Base-by-base conservation (phyloP, 2,888 invertebrate species). In the Drosophila suboccidentalis region DNA sequence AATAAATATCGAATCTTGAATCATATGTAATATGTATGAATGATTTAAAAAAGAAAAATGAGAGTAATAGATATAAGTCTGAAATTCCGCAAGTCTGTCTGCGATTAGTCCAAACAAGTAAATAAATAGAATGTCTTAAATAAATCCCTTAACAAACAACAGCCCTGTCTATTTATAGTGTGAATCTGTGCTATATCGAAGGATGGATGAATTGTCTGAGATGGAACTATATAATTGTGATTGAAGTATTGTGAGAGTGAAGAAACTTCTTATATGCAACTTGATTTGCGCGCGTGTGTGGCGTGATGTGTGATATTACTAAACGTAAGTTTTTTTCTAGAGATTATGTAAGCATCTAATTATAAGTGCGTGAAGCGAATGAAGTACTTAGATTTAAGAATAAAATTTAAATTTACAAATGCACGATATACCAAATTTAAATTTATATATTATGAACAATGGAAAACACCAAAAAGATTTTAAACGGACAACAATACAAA, bases 231-330 rank as follows among this genome's bases (percentile, higher is more conserved):
- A 32, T 34, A 50, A 36, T 50, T 75, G 64, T 75, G 73, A 75
- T 63, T 70, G 59, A 77, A 66, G 57, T 55, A 50, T 47, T 59
- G 53, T 47, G 58, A 46, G 55, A 50, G 57, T 49, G 51, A 61
- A 15, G 17, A 38, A 36, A 39, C 50, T 58, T 44, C 68, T 64
- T 53, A 19, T 61, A 73, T 51, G 38, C 41, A 65, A 55, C 66
- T 82, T 85, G 65, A 81, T 76, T 78, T 80, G 75, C 83, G 84
- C 84, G 84, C 78, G 75, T 71, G 89, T 84, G 78, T 74, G 75
- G 70, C 73, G 89, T 89, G 85, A 70, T 87, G 86, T 89, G 86
- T 86, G 86, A 86, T 86, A 86, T 85, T 89, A 86, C 71, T 65
- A 67, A 82, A 85, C 72, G 82, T 86, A 86, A 86, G 82, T 61